Conservation (phyloP, 1,140 invertebrate species). For the Polyergus mexicanus region DNA sequence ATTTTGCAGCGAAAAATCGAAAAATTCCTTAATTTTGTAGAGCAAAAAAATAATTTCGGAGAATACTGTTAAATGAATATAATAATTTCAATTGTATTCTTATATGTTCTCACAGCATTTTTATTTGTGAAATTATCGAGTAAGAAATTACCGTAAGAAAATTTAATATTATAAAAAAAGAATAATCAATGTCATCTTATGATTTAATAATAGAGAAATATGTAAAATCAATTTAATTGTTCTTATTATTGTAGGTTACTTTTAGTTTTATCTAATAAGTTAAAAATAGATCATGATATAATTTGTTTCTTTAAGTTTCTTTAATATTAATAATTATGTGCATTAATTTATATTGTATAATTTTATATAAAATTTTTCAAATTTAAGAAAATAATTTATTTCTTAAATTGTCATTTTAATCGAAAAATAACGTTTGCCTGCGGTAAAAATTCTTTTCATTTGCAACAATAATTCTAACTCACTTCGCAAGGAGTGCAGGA, state of each 20-base stretch:
- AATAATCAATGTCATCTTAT: not conserved
- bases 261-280: not conserved
- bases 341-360: not conserved
- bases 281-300: not conserved
- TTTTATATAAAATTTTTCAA: not conserved
- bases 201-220: not conserved
- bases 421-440: not conserved
- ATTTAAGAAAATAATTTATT: not conserved
- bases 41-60: not conserved
- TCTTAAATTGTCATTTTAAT: not conserved
- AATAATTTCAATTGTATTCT: not conserved
- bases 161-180: not conserved
- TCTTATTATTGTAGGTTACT: not conserved
- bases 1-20: not conserved
- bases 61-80: not conserved
- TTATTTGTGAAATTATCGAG: not conserved
- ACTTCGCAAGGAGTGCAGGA: not conserved
- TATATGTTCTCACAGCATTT: not conserved
- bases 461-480: slow-evolving; percentile 5
- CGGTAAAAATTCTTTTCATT: not conserved
- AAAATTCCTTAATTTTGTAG: slow-evolving; percentile 3
- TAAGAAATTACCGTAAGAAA: not conserved
- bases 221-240: not conserved
- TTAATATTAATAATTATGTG: not conserved
- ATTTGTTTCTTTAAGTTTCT: not conserved